Conservation (phyloP, 2,113 vertebrate species). For the Monopterus albus region DNA sequence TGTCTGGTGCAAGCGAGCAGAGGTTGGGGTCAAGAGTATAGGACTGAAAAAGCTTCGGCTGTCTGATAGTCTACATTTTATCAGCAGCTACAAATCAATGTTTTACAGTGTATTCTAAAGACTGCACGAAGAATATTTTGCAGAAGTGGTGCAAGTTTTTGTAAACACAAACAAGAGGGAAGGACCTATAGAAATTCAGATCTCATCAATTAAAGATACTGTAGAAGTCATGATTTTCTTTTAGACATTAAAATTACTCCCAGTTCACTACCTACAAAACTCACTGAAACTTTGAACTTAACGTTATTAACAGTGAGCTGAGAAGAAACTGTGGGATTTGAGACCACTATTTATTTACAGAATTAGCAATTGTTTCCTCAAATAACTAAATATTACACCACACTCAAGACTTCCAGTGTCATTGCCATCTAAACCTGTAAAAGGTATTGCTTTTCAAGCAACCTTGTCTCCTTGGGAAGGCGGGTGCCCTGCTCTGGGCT, state of each 20-base stretch:
- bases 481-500: conserved; percentile 39
- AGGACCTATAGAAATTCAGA: no score
- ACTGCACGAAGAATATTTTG: neutral
- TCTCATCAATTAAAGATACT: neutral
- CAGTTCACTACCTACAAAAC: neutral
- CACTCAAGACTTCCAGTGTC: conserved; percentile 28
- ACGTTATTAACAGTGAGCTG: neutral
- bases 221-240: neutral
- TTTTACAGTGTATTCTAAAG: neutral
- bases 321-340: neutral
- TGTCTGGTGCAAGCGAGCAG: neutral
- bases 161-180: no score
- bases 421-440: conserved; percentile 34
- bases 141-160: neutral
- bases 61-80: no score
- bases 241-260: no score
- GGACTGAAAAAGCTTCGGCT: no score
- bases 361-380: neutral
- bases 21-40: no score
- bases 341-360: neutral
- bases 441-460: conserved; percentile 42
- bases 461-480: conserved; percentile 60
- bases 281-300: neutral
- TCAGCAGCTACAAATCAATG: neutral
- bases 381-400: conserved; percentile 40